Percentiles rank a stretch among this genome's conserved stretches.
These are phyloP conservation scores for Nephrotoma guestfalica DNA, from an alignment of 2,888 invertebrate species.

Conservation along the genomic window DNA sequence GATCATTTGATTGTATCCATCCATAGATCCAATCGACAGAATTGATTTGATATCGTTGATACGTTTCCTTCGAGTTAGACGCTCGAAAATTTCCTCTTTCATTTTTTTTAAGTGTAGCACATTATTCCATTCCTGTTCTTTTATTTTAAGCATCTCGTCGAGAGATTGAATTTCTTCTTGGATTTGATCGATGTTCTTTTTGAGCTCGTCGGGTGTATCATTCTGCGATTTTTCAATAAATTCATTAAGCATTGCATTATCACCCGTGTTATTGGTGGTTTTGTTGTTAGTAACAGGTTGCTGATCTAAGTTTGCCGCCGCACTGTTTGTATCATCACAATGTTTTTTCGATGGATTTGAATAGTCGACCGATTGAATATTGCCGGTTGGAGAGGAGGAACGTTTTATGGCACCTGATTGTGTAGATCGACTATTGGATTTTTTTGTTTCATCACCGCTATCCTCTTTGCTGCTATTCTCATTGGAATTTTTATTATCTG, in stretches of 20 bases:
- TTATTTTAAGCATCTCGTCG: slow-evolving; percentile 57
- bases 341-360: slow-evolving; percentile 3
- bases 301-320: slow-evolving; percentile 28
- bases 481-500: not conserved
- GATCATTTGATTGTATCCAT: not conserved
- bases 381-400: not conserved
- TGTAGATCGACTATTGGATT: not conserved
- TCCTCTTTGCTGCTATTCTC: not conserved
- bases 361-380: not conserved
- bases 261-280: not conserved
- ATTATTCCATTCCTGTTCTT: slow-evolving; percentile 78
- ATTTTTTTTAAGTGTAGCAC: slow-evolving; percentile 67
- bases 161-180: slow-evolving; percentile 52
- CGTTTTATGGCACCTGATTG: slow-evolving; percentile 2
- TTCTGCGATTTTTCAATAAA: slow-evolving; percentile 48
- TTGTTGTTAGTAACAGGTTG: not conserved
- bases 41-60: slow-evolving; percentile 32
- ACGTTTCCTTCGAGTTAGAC: slow-evolving; percentile 55
- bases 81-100: slow-evolving; percentile 64
- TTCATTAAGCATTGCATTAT: slow-evolving; percentile 43
- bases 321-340: not conserved
- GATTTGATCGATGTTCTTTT: slow-evolving; percentile 48
- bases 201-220: slow-evolving; percentile 43
- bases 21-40: slow-evolving; percentile 16
- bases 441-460: not conserved